A percentile compares a stretch with the other conserved stretches of the same genome.
Conservation (phyloP, 2,888 invertebrate species). For the Quadroppia sp. region DNA sequence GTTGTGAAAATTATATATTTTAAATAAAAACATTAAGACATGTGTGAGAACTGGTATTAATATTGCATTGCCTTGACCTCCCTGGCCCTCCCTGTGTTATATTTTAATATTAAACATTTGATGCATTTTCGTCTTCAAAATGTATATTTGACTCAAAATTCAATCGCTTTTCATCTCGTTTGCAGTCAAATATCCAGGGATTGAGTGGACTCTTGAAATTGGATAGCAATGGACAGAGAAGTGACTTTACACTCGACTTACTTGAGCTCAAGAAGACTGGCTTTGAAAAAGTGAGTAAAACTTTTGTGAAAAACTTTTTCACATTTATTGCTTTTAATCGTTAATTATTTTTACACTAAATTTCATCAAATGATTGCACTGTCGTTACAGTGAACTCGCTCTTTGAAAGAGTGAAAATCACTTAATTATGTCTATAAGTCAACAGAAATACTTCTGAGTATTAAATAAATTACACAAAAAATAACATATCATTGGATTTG, state of each 20-base stretch:
- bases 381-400: neutral
- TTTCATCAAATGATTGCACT: neutral
- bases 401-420: neutral
- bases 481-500: neutral
- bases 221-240: conserved; percentile 85
- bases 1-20: too few species aligned
- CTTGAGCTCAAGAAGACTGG: conserved; percentile 81
- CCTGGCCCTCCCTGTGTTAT: too few species aligned
- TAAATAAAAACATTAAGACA: too few species aligned
- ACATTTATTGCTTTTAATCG: neutral
- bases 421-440: neutral
- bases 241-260: conserved; percentile 83
- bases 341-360: neutral
- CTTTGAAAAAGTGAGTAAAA: conserved; percentile 37
- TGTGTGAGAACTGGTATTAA: too few species aligned
- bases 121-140: neutral
- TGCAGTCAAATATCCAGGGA: conserved; percentile 81
- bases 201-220: conserved; percentile 86
- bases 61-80: too few species aligned
- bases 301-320: neutral
- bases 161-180: conserved; percentile 21
- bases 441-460: neutral
- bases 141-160: neutral
- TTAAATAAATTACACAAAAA: neutral
- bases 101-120: too few species aligned